Base-by-base conservation (phyloP, 2,888 invertebrate genomes). In the Artemia sp. region DNA sequence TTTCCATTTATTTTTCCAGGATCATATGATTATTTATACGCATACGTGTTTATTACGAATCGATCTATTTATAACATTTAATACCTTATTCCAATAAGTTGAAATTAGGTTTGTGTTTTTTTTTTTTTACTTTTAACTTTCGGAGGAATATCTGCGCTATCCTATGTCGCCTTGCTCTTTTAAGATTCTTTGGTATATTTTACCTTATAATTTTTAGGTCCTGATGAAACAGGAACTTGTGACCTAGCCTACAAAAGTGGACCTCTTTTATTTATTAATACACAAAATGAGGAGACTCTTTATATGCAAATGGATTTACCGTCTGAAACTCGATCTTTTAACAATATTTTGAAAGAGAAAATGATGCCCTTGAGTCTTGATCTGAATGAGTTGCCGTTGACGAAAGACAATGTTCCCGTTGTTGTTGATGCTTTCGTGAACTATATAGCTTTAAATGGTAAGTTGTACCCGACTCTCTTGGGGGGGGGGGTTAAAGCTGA, bases 351-450 rank as follows among this genome's bases (percentile, higher is more conserved):
- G 52, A 85, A 86, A 75, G 80, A 86, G 73, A 87, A 88, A 0
- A 88, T 90, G 0, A 85, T 87, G 76, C 86, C 86, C 76, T 90
- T 90, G 76, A 92, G 92, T 6, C 83, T 86, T 0, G 82, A 83
- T n/a, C 81, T 94, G 67, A 85, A 86, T 71, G 89, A 92, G 74
- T 92, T 93, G 76, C 92, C 92, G 76, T 80, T 95, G 68, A 93
- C 91, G 0, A 85, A 86, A 75, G 89, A 90, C 74, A 86, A 92
- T 77, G 85, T 94, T 64, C 94, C 94, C 4, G 88, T 92, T 51
- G 85, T 94, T 72, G 89, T 96, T 2, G 92, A 94, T 76, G 93
- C 92, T 78, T 95, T 95, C 78, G 85, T 95, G 72, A 90, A 90
- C 76, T 94, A 92, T 76, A 86, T 96, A 70, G 89, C 90, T 74